phyloP scores from a whole-genome alignment of 2,888 invertebrate species.

The Ophion ventricosus region DNA sequence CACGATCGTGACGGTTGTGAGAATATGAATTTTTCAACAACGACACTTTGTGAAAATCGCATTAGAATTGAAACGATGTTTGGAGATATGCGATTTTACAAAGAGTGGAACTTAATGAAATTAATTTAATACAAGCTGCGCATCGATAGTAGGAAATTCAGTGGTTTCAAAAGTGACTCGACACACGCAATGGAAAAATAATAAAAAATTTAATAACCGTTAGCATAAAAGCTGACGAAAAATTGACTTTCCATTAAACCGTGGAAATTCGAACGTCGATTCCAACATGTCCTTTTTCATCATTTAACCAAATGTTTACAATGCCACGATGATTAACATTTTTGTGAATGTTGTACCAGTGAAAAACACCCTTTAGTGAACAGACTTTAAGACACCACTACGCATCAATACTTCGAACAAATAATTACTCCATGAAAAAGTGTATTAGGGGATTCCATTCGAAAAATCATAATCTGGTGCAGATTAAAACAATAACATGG shows the following conservation, averaged over 20 bases:
- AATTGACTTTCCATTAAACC: neutral
- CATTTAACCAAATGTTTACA: neutral
- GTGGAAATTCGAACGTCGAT: neutral
- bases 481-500: too few relatives aligned
- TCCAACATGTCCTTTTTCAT: neutral
- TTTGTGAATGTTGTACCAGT: neutral
- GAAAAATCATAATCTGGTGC: too few relatives aligned
- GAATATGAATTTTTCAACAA: neutral
- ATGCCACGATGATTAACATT: neutral
- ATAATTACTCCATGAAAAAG: neutral
- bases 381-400: neutral
- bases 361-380: neutral
- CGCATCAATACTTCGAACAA: neutral
- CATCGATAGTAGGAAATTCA: too few relatives aligned
- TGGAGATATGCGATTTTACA: too few relatives aligned
- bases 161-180: too few relatives aligned
- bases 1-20: neutral
- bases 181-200: neutral
- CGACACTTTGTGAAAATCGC: neutral
- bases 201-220: neutral
- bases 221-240: neutral
- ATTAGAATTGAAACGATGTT: too few relatives aligned
- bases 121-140: too few relatives aligned
- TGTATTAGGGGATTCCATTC: too few relatives aligned
- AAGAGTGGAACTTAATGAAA: too few relatives aligned